Evolutionary conservation across 1,140 invertebrate species (phyloP), one percentile per base, ranked within the genome.

Genomic region (Hyphantria cunea): DNA sequence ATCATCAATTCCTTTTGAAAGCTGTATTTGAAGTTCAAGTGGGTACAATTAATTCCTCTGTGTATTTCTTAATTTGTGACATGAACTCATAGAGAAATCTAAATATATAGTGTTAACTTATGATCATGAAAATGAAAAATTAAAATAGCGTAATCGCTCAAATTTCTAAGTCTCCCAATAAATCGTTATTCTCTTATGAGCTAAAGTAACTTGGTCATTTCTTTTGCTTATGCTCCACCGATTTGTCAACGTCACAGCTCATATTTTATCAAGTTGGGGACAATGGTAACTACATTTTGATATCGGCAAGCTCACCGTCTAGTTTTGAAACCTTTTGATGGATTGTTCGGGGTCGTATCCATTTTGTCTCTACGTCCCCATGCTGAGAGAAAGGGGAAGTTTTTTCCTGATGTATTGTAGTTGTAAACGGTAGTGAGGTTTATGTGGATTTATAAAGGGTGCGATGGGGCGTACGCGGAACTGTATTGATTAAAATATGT

Each of bases 231-330:
- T 55, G 39, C 47, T 34, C 53, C 58, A 34, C 63, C 72, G 80
- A 83, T 86, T 82, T 86, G 83, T 86, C 83, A 86, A 84, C 51
- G 83, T 86, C 83, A 72, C 74, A 34, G 74, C 73, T 84, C 81
- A 86, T 86, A 86, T 86, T 84, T 86, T 84, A 86, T 81, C 76
- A 74, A 66, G 49, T 32, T 62, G 59, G 66, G 75, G 78, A 86
- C 83, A 86, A 86, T 84, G 68, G 80, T 84, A 84, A 86, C 80
- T 84, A 84, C 75, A 79, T 84, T 86, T 86, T 84, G 81, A 86
- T 84, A 81, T 78, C 79, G 66, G 66, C 65, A 44, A 52, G 54
- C 66, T 64, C 62, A 50, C 65, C 59, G 80, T 76, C 71, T 73
- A 82, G 78, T 77, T 84, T 85, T 78, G 69, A 82, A 73, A 59